These are phyloP conservation scores for Drosophila setosimentum DNA, from an alignment of 2,888 invertebrate genomes.

Conservation along the genomic window DNA sequence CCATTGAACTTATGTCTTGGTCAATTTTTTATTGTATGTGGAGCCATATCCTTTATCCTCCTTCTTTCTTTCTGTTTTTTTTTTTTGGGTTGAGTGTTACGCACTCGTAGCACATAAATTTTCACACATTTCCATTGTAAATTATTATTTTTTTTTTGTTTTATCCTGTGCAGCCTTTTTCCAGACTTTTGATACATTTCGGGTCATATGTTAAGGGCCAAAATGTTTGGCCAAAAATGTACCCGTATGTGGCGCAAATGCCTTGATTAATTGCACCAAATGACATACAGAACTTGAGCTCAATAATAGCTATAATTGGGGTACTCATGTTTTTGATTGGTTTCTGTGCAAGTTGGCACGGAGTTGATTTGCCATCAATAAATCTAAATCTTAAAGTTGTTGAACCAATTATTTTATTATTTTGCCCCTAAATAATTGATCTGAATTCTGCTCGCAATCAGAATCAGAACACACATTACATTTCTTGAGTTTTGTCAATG, in stretches of 20 bases:
- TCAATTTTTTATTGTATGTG: conserved; percentile 65
- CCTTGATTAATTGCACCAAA: conserved; percentile 57
- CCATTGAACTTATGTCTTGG: conserved; percentile 73
- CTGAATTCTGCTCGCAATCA: conserved; percentile 13
- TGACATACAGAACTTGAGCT: conserved; percentile 41
- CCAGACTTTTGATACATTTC: conserved; percentile 57
- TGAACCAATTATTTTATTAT: conserved; percentile 44
- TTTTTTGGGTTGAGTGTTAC: too few species aligned
- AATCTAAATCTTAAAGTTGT: conserved; percentile 29
- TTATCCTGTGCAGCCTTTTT: conserved; percentile 46
- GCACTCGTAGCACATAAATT: conserved; percentile 47
- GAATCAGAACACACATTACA: conserved; percentile 31
- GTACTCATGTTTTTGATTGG: conserved; percentile 40
- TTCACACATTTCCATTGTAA: conserved; percentile 71
- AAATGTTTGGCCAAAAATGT: conserved; percentile 24
- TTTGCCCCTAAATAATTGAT: conserved; percentile 42
- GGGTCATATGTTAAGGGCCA: conserved; percentile 47
- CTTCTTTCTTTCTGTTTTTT: too few species aligned
- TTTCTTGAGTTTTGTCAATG: neutral
- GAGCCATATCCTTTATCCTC: neutral
- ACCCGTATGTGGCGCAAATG: conserved; percentile 34
- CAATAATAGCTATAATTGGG: conserved; percentile 34
- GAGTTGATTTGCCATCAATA: conserved; percentile 22
- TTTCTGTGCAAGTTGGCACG: conserved; percentile 29
- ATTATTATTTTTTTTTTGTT: conserved; percentile 67